Evolutionary conservation across 2,113 vertebrate genomes (phyloP).

Genomic region (Smithornis capensis): DNA sequence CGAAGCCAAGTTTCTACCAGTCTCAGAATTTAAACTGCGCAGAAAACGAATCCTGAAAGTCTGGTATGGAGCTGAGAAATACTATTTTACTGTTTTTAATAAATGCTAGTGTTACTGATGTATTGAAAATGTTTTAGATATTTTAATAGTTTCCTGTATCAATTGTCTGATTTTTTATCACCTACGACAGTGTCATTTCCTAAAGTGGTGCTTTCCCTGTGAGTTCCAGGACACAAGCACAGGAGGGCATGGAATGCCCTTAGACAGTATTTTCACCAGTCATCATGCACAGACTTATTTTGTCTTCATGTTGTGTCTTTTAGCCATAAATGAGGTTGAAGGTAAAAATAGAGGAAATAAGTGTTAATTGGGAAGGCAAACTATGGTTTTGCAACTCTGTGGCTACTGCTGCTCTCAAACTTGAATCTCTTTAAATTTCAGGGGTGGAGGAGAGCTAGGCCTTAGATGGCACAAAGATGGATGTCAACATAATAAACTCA

Average conservation of each 20-base stretch:
- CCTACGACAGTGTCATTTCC: not conserved
- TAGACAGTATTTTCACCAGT: not conserved
- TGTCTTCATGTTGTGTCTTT: not conserved
- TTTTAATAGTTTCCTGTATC: not conserved
- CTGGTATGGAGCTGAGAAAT: not conserved
- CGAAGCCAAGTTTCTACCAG: not conserved
- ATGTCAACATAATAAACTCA: slow-evolving; percentile 80
- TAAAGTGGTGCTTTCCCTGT: not conserved
- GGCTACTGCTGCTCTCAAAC: not conserved
- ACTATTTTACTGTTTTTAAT: not conserved
- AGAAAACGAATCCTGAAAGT: not conserved
- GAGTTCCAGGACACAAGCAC: not conserved
- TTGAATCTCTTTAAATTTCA: slow-evolving; percentile 58
- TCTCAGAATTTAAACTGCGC: not conserved
- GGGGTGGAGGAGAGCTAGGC: slow-evolving; percentile 92
- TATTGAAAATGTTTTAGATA: not conserved
- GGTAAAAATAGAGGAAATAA: not conserved
- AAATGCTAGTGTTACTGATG: not conserved
- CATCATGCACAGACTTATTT: not conserved
- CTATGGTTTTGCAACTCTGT: not conserved
- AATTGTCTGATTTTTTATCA: not conserved
- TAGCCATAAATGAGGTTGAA: not conserved
- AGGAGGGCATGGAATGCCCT: not conserved
- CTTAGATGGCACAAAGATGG: slow-evolving; percentile 87
- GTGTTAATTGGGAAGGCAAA: not conserved